phyloP scores from a whole-genome alignment of 2,888 invertebrate species.

The Eupithecia pulchellata region DNA sequence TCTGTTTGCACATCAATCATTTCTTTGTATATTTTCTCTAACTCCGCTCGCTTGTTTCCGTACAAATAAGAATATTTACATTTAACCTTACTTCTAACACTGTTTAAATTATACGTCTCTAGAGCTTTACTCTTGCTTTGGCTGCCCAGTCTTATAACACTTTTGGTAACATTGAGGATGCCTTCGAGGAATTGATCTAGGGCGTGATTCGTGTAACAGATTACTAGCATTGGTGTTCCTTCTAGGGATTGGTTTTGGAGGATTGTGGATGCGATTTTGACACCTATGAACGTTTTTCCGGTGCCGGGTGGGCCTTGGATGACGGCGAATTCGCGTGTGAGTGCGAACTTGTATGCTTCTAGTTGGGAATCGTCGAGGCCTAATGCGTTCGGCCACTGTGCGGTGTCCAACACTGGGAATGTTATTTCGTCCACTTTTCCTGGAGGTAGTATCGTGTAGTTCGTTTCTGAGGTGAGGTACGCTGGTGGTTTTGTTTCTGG shows the following conservation, averaged over 20 bases:
- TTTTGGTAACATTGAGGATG: constrained; percentile 83
- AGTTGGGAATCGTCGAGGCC: constrained; percentile 88
- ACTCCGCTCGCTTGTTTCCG: constrained; percentile 62
- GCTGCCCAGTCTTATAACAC: constrained; percentile 89
- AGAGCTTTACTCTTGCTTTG: constrained; percentile 87
- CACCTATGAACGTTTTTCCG: constrained; percentile 92
- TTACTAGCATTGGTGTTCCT: constrained; percentile 89
- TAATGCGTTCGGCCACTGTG: constrained; percentile 81
- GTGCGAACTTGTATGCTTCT: constrained; percentile 87
- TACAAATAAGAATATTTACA: constrained; percentile 72
- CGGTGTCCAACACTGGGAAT: constrained; percentile 65
- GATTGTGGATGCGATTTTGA: constrained; percentile 89
- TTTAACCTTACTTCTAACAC: constrained; percentile 65
- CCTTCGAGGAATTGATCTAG: constrained; percentile 94
- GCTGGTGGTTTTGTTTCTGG: constrained; percentile 62
- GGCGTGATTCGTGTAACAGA: constrained; percentile 95
- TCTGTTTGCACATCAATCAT: constrained; percentile 71
- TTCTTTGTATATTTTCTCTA: constrained; percentile 66
- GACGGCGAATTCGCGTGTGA: constrained; percentile 89
- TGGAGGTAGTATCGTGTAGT: constrained; percentile 57
- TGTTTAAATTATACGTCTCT: constrained; percentile 80
- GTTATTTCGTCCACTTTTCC: constrained; percentile 58
- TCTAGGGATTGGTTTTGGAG: constrained; percentile 86
- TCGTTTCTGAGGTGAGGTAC: constrained; percentile 71
- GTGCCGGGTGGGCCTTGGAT: constrained; percentile 96